These are phyloP conservation scores for Microtus richardsoni DNA, from an alignment of 2,113 vertebrate genomes.

Conservation along the genomic window DNA sequence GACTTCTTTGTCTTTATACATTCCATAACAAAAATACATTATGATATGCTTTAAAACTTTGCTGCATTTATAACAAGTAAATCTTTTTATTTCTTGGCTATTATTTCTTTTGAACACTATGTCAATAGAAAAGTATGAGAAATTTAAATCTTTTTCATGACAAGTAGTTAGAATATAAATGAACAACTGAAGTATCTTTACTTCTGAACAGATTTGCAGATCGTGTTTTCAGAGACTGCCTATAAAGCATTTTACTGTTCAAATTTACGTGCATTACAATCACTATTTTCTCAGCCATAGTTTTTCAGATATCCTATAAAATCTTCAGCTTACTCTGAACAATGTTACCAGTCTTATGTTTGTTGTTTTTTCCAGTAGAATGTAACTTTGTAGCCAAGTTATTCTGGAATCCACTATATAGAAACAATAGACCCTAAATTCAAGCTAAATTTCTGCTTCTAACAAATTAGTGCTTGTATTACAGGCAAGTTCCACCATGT, in stretches of 20 bases:
- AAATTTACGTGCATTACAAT: accelerated
- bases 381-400: background rate
- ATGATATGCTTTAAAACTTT: background rate
- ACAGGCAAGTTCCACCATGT: background rate
- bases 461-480: background rate
- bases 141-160: background rate
- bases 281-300: background rate
- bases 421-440: background rate
- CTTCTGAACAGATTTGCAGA: background rate
- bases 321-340: background rate
- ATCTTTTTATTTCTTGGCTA: background rate
- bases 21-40: background rate
- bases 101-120: background rate
- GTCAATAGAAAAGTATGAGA: background rate
- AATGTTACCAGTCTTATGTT: background rate
- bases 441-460: background rate
- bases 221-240: background rate
- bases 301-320: background rate
- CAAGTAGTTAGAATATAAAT: background rate
- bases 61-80: background rate
- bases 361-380: background rate
- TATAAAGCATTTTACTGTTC: background rate
- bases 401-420: background rate
- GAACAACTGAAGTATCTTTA: background rate
- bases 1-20: background rate